Evolutionary conservation across 2,888 invertebrate species (phyloP).

Genomic region (Trissolcus japonicus): DNA sequence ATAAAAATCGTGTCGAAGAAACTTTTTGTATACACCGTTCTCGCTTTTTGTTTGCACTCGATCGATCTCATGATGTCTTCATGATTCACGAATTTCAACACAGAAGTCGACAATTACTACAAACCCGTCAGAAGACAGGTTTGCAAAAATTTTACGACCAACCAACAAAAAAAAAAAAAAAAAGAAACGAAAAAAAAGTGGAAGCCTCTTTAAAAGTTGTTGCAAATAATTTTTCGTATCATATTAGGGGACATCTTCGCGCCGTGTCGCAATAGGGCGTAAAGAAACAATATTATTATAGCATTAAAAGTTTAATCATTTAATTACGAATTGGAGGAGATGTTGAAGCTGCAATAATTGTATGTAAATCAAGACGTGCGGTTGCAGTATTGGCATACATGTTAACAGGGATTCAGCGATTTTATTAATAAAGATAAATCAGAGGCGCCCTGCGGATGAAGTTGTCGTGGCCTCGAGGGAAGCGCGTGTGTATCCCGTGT

Average conservation of each 20-base stretch:
- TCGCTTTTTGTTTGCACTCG: not conserved
- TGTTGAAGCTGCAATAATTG: slow-evolving; percentile 9
- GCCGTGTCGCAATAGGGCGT: not conserved
- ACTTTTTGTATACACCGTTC: slow-evolving; percentile 27
- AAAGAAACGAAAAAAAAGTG: no score
- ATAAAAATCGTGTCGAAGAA: slow-evolving; percentile 30
- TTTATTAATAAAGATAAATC: slow-evolving; percentile 76
- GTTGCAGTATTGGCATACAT: slow-evolving; percentile 64
- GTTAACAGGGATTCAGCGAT: slow-evolving; percentile 73
- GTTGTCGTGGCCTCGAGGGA: slow-evolving; percentile 65
- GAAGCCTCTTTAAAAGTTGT: no score
- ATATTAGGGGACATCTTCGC: no score
- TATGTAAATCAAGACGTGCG: slow-evolving; percentile 44
- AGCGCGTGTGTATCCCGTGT: slow-evolving; percentile 57
- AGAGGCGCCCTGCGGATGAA: slow-evolving; percentile 74
- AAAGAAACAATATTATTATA: slow-evolving; percentile 5
- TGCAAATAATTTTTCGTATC: no score
- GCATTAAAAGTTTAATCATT: no score
- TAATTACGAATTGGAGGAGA: no score
- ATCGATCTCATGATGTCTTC: slow-evolving; percentile 1
- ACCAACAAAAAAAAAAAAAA: no score
- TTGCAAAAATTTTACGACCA: no score
- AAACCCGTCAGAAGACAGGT: not conserved
- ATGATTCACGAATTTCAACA: not conserved
- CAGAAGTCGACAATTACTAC: not conserved